Evolutionary conservation across 2,888 invertebrate species (phyloP), one percentile per base, ranked within the genome.

Genomic region (Eupithecia abbreviata): DNA sequence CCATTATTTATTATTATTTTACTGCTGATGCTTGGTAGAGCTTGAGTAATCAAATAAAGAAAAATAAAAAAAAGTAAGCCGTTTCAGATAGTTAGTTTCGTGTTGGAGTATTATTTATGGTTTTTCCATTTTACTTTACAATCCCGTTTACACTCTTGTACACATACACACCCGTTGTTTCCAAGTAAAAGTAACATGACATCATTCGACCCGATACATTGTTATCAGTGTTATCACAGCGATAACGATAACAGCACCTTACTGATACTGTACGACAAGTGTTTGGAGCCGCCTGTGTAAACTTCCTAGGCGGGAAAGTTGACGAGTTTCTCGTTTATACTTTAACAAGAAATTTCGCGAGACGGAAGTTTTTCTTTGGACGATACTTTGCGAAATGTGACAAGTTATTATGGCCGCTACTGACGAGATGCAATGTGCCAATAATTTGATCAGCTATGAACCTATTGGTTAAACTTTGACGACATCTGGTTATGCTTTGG

Each of bases 241-340:
- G 80, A 81, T 81, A 80, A 67, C 75, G 82, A 82, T 82, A 81
- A 78, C 76, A 68, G 72, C 73, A 70, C 80, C 81, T 79, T 78
- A 67, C 42, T 66, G 81, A 81, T 81, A 82, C 75, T 45, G 47
- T 30, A 68, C 30, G 62, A 68, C 67, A 78, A 81, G 81, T 82
- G 81, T 71, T 78, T 74, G 74, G 66, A 66, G 72, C 62, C 70
- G 73, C 55, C 76, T 76, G 71, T 70, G 78, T 76, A 76, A 78
- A 78, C 78, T 78, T 76, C 78, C 78, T 74, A 69, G n/a, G 47
- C 18, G 18, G 13, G 45, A 68, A 67, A 67, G 45, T 47, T 18
- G 18, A 47, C 47, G 47, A 47, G 13, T 47, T 69, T 69, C 18
- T 12, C 47, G 45, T 45, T 45, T 42, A 45, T 62, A 30, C 30